Conservation (phyloP, 2,113 vertebrate species). For the Chionodraco myersi region DNA sequence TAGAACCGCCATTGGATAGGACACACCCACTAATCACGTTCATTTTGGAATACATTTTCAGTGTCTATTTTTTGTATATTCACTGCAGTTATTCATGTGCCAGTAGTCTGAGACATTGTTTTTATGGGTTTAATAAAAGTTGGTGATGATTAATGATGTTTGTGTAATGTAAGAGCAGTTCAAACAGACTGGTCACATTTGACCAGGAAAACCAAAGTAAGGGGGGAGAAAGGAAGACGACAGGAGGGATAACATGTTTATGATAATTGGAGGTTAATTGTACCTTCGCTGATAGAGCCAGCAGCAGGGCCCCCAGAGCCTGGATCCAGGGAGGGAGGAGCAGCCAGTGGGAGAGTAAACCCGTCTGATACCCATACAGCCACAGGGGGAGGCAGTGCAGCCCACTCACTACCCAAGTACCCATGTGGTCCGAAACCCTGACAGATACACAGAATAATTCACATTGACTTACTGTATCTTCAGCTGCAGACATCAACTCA, state of each 20-base stretch:
- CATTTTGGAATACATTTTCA: too few relatives aligned
- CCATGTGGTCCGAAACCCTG: conserved; percentile 70
- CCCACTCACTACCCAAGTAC: conserved; percentile 72
- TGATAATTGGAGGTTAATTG: not conserved
- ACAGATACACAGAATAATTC: not conserved
- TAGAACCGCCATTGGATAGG: too few relatives aligned
- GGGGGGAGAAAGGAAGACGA: too few relatives aligned
- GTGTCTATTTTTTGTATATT: too few relatives aligned
- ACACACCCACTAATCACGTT: too few relatives aligned
- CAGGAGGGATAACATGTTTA: not conserved
- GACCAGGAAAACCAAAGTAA: too few relatives aligned
- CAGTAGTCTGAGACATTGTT: too few relatives aligned
- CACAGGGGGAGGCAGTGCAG: conserved; percentile 78
- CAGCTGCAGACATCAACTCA: not conserved
- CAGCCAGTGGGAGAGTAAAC: conserved; percentile 43
- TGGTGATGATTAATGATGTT: too few relatives aligned
- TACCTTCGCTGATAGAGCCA: conserved; percentile 77
- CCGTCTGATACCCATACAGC: conserved; percentile 65
- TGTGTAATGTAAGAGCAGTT: too few relatives aligned
- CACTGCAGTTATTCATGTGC: too few relatives aligned
- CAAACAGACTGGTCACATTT: too few relatives aligned
- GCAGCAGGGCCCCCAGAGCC: conserved; percentile 48
- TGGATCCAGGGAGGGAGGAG: conserved; percentile 59
- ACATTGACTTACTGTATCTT: not conserved
- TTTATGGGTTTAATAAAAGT: too few relatives aligned